Percentiles rank a stretch among this genome's conserved stretches.
Evolutionary conservation across 1,140 invertebrate genomes (phyloP).

Genomic region (Pogonus chalceus): DNA sequence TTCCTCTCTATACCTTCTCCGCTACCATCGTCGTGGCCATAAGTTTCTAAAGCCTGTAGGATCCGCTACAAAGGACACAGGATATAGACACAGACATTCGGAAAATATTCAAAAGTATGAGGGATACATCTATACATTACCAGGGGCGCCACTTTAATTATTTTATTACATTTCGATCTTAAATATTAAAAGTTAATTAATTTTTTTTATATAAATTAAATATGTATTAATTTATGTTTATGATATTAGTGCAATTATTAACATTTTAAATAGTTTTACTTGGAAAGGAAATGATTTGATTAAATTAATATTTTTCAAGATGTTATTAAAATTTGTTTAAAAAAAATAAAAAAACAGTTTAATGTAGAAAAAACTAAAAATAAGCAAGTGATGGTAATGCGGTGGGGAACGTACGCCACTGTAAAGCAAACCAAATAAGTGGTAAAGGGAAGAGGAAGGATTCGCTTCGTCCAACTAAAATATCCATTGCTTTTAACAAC

Average conservation of each 20-base stretch:
- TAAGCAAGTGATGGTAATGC: too few relatives aligned
- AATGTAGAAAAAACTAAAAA: too few relatives aligned
- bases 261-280: too few relatives aligned
- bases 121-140: background rate
- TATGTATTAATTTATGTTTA: too few relatives aligned
- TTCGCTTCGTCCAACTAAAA: background rate
- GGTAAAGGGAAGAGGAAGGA: background rate
- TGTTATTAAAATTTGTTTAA: too few relatives aligned
- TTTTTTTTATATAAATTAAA: too few relatives aligned
- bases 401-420: background rate
- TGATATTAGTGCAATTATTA: too few relatives aligned
- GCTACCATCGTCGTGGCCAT: background rate
- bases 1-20: background rate
- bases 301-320: too few relatives aligned
- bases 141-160: background rate
- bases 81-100: background rate
- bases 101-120: background rate
- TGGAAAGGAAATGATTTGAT: too few relatives aligned
- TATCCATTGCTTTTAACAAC: slow-evolving; percentile 5
- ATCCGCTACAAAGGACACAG: background rate
- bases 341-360: too few relatives aligned
- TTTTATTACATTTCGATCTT: too few relatives aligned
- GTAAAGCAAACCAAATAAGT: background rate
- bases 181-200: too few relatives aligned
- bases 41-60: background rate